These are phyloP conservation scores for Bellardia bayeri DNA, from an alignment of 2,888 invertebrate species.

Conservation along the genomic window DNA sequence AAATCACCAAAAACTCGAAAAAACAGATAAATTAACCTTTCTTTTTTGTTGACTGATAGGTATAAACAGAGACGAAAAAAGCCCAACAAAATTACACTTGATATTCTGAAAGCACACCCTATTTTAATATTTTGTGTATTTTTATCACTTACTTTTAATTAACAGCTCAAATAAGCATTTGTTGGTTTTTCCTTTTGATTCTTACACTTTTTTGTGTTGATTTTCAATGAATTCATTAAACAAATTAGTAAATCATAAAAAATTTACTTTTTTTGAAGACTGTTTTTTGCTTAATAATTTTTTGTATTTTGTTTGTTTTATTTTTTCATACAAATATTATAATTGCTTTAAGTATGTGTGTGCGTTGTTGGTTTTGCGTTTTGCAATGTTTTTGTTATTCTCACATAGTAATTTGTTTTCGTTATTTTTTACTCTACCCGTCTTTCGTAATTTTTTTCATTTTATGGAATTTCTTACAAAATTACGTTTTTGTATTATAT, in stretches of 20 bases:
- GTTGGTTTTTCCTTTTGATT: neutral
- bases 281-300: constrained; percentile 14
- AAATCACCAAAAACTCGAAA: neutral
- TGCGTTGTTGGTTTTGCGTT: constrained; percentile 45
- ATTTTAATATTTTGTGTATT: neutral
- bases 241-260: neutral
- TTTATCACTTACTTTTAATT: constrained; percentile 54
- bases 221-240: neutral
- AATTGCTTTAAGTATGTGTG: constrained; percentile 20
- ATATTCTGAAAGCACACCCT: constrained; percentile 60
- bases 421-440: constrained; percentile 36
- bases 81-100: constrained; percentile 54
- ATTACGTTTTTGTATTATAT: constrained; percentile 61
- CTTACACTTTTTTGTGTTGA: neutral
- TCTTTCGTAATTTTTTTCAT: constrained; percentile 63
- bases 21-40: neutral
- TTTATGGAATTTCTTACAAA: constrained; percentile 59
- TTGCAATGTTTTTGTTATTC: constrained; percentile 65
- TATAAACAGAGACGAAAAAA: neutral
- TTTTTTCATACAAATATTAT: neutral
- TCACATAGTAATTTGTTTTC: constrained; percentile 64
- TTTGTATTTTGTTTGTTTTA: neutral
- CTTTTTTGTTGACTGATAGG: constrained; percentile 19
- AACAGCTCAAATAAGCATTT: constrained; percentile 24
- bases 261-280: neutral